Conservation (phyloP, 92 coral and sea anemone genomes). For the Blastomussa wellsi region DNA sequence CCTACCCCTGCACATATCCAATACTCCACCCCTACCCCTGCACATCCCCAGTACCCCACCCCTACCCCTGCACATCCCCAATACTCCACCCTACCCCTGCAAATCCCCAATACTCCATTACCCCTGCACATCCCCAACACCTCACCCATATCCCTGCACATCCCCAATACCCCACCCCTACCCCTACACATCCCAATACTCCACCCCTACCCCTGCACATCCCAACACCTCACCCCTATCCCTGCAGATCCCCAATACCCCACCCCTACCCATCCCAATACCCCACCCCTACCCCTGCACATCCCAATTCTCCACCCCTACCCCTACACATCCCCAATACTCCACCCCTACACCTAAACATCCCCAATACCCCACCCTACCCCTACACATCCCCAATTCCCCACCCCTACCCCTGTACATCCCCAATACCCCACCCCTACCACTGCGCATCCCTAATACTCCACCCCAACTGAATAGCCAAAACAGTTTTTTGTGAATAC, state of each 20-base stretch:
- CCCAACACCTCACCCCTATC: background rate
- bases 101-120: background rate
- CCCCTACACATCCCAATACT: no score
- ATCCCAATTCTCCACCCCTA: background rate
- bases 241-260: background rate
- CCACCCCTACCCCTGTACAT: background rate
- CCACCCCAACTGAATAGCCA: background rate
- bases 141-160: no score
- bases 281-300: background rate
- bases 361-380: background rate
- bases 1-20: background rate
- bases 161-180: background rate
- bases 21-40: background rate
- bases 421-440: background rate
- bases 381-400: background rate
- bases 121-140: background rate
- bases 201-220: background rate
- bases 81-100: background rate
- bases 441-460: no score
- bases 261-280: background rate
- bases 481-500: background rate
- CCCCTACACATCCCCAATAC: background rate
- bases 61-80: background rate
- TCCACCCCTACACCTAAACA: background rate
- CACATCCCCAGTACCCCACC: background rate